Base-by-base conservation (phyloP, 2,888 invertebrate species). In the Griposia aprilina region DNA sequence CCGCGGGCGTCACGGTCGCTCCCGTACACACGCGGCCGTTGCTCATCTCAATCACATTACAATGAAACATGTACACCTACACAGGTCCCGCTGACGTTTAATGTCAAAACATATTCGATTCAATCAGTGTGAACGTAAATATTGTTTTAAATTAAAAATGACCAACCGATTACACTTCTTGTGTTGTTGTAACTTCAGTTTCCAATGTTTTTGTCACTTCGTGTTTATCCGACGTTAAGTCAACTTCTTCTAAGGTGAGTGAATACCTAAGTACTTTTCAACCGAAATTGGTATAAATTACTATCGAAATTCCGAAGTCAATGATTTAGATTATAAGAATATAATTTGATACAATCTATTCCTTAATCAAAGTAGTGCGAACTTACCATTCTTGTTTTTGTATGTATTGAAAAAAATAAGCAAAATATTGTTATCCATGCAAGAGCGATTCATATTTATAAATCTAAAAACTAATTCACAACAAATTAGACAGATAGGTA, bases 221-320 rank as follows among this genome's bases (percentile, higher is more conserved):
- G 68, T 79, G 76, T 82, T 71, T 62, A 85, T 77, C 23, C 74
- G 75, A 80, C 76, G 73, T 70, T 81, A 76, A 84, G 62, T 71
- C 60, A 65, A 74, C 59, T 65, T 72, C 71, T 26, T 78, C 17
- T 17, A 79, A 87, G 87, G 87, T 87, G 80, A 84, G 87, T 82
- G 23, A 59, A 75, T 57, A n/a, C n/a, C n/a, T n/a, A 67, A 60
- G 7, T 69, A 41, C 10, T 83, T 76, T 74, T 69, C 68, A 36
- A 55, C 26, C 26, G 26, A 30, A 71, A 57, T 59, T 66, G 57
- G 48, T 77, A 26, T 52, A 52, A 15, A 45, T 17, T n/a, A 50
- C 23, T 57, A 10, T 57, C 1, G 10, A 36, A 20, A n/a, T 59
- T 36, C 48, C 30, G 15, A 48, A 48, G 20, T 15, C 20, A n/a